A percentile compares a stretch with the other conserved stretches of the same genome.
Conservation (phyloP, 2,888 invertebrate genomes). For the Strigamia transsilvanica region DNA sequence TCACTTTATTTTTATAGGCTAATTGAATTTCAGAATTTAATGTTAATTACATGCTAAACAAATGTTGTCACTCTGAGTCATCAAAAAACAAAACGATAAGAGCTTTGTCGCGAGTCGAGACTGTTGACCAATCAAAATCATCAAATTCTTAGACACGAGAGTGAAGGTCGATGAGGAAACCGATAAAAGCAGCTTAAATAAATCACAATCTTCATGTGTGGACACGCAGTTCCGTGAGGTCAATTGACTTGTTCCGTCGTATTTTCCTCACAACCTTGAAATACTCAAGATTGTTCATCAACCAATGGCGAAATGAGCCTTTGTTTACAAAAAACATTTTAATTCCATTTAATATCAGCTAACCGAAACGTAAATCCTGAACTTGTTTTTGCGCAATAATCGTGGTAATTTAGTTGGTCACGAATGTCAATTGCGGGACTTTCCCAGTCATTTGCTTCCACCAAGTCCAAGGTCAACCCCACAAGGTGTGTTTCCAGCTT, state of each 20-base stretch:
- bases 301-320: background rate
- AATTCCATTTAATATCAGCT: background rate
- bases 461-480: background rate
- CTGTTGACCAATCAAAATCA: background rate
- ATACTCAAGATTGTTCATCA: background rate
- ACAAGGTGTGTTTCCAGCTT: background rate
- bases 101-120: background rate
- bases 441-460: slow-evolving; percentile 7
- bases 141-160: background rate
- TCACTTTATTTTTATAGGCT: background rate
- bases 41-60: slow-evolving; percentile 18
- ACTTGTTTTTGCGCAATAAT: background rate
- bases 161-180: background rate
- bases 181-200: background rate
- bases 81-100: background rate
- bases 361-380: background rate
- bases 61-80: slow-evolving; percentile 2
- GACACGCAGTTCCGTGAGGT: background rate
- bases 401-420: background rate
- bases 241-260: background rate
- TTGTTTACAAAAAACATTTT: no score
- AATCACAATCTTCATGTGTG: background rate
- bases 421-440: slow-evolving; percentile 1
- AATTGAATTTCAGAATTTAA: background rate
- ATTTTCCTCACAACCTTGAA: background rate